Base-by-base conservation (phyloP, 2,113 vertebrate genomes). In the Miniopterus natalensis region DNA sequence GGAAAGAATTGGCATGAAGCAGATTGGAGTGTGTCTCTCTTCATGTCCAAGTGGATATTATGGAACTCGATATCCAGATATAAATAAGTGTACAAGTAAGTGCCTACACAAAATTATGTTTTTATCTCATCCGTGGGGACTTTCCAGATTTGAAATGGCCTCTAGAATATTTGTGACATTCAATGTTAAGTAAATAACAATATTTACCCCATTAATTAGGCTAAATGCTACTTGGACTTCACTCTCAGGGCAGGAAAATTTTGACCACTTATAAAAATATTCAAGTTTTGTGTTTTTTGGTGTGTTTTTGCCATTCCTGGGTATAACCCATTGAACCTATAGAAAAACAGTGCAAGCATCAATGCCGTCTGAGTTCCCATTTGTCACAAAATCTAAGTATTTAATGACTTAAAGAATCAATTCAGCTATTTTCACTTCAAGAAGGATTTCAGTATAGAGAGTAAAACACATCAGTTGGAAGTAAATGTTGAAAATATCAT, bases 1-100 rank as follows among this genome's bases (percentile, higher is more conserved):
- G 99, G 99, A 99, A 98, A 99, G 99, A 98, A 99, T 98, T 97
- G 99, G 99, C 98, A 99, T 99, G 99, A 99, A 99, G 97, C 99
- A 99, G 98, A 99, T 99, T 5, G 99, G 99, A 79, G 99, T 99
- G 92, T 99, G 99, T 98, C 98, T 99, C 98, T 99, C 99, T 96
- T 99, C 99, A 12, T 99, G 99, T 98, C 99, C 99, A 73, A 99
- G 98, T 1, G 99, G 99, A 97, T 99, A 99, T 98, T 99, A 99
- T 20, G 99, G 99, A 98, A 99, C 99, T 74, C 99, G 99, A 97
- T 99, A 99, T 87, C 99, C 99, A 8, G 99, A 99, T 98, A 99
- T 99, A 98, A 99, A 99, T 98, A 99, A 99, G 91, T 99, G 99
- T 98, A 99, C 99, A 98, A 99, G 99, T 99, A 99, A 99, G 99